Evolutionary conservation across 2,113 vertebrate genomes (phyloP).

Genomic region (Oophaga pumilio): DNA sequence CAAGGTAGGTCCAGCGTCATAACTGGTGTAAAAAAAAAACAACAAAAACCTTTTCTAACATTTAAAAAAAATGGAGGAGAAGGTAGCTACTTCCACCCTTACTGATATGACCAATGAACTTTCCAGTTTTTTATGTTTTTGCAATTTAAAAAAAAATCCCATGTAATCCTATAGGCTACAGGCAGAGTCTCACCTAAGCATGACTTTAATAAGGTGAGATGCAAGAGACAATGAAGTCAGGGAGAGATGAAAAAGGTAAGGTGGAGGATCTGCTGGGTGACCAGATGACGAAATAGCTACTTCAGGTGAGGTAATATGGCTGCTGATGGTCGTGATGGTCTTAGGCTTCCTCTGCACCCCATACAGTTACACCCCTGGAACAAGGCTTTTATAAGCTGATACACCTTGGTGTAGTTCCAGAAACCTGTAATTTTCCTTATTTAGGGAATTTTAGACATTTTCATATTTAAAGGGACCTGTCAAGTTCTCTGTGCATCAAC

Average conservation of each 20-base stretch:
- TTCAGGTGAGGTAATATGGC: background rate
- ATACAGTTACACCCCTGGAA: background rate
- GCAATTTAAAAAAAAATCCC: too few relatives aligned
- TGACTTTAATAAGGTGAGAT: too few relatives aligned
- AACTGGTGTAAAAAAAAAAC: background rate
- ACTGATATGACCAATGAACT: background rate
- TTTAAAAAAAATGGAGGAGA: background rate
- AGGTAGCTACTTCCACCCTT: background rate
- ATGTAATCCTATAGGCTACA: too few relatives aligned
- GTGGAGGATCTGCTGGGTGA: background rate
- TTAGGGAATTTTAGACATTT: background rate
- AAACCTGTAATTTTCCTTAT: background rate
- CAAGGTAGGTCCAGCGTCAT: constrained; percentile 72
- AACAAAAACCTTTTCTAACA: background rate
- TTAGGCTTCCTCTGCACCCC: too few relatives aligned
- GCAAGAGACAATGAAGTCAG: background rate
- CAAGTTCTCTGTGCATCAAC: background rate
- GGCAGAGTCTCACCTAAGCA: too few relatives aligned
- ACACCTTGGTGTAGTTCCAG: background rate
- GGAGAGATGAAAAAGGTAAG: background rate
- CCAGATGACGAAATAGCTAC: background rate
- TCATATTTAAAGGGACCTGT: background rate
- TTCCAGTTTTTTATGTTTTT: background rate
- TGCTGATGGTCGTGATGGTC: background rate
- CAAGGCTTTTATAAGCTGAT: background rate